Base-by-base conservation (phyloP, 2,113 vertebrate genomes). In the Gobio gobio region DNA sequence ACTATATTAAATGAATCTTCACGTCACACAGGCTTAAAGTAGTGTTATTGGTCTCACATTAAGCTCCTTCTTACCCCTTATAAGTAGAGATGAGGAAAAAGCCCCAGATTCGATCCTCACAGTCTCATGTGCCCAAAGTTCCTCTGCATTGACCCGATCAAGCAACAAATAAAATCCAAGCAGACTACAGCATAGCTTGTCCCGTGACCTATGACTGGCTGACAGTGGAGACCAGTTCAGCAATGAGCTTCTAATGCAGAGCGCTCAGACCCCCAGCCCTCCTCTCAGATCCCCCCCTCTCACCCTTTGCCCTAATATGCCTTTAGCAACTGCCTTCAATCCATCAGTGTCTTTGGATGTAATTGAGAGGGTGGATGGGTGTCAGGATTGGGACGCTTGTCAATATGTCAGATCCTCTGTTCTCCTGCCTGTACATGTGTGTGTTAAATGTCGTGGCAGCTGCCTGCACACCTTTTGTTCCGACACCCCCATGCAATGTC, bases 261-360 rank as follows among this genome's bases (percentile, higher is more conserved):
- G 82, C 73, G 86, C 70, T 81, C 54, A 79, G 78, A 74, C 86
- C 83, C 72, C 68, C 81, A 56, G 43, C 64, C 72, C 84, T 82
- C 83, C 63, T 76, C 86, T 80, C 79, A 84, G 45, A 84, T 73
- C 45, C 85, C 75, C 88, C 80, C 83, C 86, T 7, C 83, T 90
- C 90, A 91, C 91, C 92, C 92, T 91, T 88, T 94, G 92, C 92
- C 93, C 93, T 93, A 94, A 94, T 93, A 91, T 92, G 93, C 90
- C 92, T 94, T 85, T 86, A 93, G 88, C 93, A 94, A 95, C 94
- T 95, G 94, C 88, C 88, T 90, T 91, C 90, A 87, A 94, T 94
- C 91, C 91, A 90, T 94, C 93, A 93, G 90, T 85, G 93, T 92
- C 92, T 83, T 70, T 81, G 70, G 56, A 82, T 88, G 85, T 86